phyloP scores from a whole-genome alignment of 2,797 vertebrate species.

The Tenualosa ilisha region DNA sequence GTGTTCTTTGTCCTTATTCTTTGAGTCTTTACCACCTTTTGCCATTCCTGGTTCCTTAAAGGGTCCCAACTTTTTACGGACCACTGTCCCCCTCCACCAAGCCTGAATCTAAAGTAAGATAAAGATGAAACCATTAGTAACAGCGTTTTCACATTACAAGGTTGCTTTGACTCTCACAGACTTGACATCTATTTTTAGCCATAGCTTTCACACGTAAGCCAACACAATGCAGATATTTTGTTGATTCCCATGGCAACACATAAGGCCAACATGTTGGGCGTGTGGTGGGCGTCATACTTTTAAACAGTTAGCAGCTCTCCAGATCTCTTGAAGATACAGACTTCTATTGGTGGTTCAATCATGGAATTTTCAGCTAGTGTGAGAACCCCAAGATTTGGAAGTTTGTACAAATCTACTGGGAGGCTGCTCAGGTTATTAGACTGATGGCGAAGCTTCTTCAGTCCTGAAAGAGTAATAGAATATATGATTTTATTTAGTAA shows the following conservation, averaged over 20 bases:
- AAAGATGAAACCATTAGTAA: background rate
- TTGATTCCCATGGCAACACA: background rate
- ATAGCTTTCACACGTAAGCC: background rate
- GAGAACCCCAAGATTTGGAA: background rate
- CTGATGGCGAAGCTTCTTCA: background rate
- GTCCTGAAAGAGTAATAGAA: background rate
- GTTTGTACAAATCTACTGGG: background rate
- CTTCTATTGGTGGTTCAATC: background rate
- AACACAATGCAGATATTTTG: background rate
- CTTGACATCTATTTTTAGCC: background rate
- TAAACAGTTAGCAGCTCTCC: background rate
- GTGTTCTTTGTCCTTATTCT: background rate
- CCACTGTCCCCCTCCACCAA: background rate
- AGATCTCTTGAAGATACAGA: constrained; percentile 2
- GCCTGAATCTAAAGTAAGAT: background rate
- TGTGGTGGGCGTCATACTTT: background rate
- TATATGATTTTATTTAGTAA: background rate
- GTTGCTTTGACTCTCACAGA: background rate
- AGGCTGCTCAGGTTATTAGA: background rate
- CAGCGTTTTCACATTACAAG: background rate
- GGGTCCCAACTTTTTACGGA: background rate
- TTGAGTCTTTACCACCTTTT: background rate
- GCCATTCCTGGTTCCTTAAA: background rate
- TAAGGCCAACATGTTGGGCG: background rate
- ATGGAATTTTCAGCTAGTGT: background rate